Percentiles rank a stretch among this genome's conserved stretches.
Conservation (phyloP, 2,888 invertebrate genomes). For the Punctoribates punctum region DNA sequence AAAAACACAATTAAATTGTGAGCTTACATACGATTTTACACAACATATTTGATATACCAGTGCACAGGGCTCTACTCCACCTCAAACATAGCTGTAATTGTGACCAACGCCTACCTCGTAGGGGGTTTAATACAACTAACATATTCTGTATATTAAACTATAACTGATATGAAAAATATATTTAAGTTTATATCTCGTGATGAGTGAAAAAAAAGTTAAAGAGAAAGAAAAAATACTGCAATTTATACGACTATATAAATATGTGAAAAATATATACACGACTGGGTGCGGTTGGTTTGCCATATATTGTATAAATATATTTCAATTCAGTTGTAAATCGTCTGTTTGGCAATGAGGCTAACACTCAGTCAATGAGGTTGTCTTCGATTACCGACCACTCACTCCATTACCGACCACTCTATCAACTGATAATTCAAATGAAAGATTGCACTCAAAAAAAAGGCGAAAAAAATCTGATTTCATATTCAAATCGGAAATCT, state of each 20-base stretch:
- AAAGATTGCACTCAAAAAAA: neutral
- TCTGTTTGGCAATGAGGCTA: neutral
- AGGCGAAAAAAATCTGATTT: too few relatives aligned
- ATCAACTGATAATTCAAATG: neutral
- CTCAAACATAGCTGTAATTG: neutral
- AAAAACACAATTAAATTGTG: neutral
- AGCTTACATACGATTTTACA: neutral
- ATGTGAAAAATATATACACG: neutral
- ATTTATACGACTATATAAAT: neutral
- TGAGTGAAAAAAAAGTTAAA: neutral
- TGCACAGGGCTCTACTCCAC: neutral
- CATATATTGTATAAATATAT: neutral
- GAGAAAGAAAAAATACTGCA: neutral
- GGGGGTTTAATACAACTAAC: neutral
- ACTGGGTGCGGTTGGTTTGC: neutral
- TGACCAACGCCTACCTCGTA: constrained; percentile 1
- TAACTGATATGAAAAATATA: too few relatives aligned
- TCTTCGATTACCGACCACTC: neutral
- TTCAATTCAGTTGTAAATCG: neutral
- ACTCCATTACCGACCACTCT: neutral
- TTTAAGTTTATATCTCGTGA: neutral
- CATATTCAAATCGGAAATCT: too few relatives aligned
- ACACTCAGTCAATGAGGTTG: neutral
- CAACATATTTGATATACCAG: too few relatives aligned
- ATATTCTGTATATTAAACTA: neutral